A percentile compares a stretch with the other conserved stretches of the same genome.
Conservation (phyloP, 2,888 invertebrate genomes). For the Camptogramma bilineatum region DNA sequence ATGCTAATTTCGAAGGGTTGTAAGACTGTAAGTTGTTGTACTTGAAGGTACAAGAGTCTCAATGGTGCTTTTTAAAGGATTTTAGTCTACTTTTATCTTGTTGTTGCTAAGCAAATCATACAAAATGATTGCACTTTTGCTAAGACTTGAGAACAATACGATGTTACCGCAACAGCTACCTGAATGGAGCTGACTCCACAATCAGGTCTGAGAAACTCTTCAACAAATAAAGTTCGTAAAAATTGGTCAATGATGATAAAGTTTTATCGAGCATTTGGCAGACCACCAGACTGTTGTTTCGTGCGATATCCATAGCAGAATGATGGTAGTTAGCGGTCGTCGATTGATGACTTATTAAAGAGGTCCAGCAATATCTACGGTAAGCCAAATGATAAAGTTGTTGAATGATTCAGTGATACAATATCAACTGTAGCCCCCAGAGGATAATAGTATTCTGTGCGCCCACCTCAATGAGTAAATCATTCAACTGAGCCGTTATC, state of each 20-base stretch:
- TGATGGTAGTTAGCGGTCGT: not conserved
- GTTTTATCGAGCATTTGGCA: not conserved
- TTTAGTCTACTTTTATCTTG: not conserved
- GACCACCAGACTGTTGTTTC: not conserved
- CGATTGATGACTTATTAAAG: not conserved
- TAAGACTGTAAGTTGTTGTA: too few species aligned
- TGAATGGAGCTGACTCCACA: too few species aligned
- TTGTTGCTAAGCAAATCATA: not conserved
- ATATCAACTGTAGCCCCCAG: constrained; percentile 18
- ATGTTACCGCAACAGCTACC: too few species aligned
- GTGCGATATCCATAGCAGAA: not conserved
- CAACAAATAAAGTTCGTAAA: not conserved
- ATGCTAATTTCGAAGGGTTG: not conserved
- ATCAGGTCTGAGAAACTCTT: not conserved
- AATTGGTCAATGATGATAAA: not conserved
- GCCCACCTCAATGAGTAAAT: constrained; percentile 32
- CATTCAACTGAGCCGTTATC: constrained; percentile 38
- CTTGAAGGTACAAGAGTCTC: not conserved
- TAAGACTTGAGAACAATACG: not conserved
- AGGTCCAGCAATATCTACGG: not conserved
- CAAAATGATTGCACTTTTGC: not conserved
- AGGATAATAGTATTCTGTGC: too few species aligned
- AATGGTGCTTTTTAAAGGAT: not conserved
- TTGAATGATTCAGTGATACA: constrained; percentile 8
- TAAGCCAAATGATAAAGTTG: not conserved